Evolutionary conservation across 2,888 invertebrate genomes (phyloP).

Genomic region (Abrostola triplasia): DNA sequence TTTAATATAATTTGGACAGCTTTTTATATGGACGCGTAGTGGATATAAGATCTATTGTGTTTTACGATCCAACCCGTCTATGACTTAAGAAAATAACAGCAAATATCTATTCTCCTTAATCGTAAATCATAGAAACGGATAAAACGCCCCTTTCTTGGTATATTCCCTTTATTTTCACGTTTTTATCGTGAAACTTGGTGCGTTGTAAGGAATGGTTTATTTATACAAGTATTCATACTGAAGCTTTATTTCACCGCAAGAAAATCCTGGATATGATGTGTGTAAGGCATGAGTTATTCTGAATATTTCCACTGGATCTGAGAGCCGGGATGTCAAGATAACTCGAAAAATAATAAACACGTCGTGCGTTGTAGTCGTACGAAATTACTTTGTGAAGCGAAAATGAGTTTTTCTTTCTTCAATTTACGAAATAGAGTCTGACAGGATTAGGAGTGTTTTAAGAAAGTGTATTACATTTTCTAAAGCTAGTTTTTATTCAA

Average conservation of each 20-base stretch:
- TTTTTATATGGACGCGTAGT: slow-evolving; percentile 23
- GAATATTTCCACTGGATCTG: slow-evolving; percentile 54
- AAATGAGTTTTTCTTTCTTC: slow-evolving; percentile 14
- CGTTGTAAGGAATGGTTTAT: slow-evolving; percentile 80
- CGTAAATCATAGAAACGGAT: slow-evolving; percentile 78
- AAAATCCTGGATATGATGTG: slow-evolving; percentile 58
- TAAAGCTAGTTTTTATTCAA: neutral
- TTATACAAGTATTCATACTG: slow-evolving; percentile 82
- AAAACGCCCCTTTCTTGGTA: slow-evolving; percentile 69
- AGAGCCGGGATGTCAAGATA: slow-evolving; percentile 32
- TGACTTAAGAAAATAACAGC: slow-evolving; percentile 70
- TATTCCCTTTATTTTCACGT: slow-evolving; percentile 76
- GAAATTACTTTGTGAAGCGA: slow-evolving; percentile 30
- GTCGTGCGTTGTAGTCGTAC: slow-evolving; percentile 13
- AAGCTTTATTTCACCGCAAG: slow-evolving; percentile 67
- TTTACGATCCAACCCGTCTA: slow-evolving; percentile 42
- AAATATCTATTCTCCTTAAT: slow-evolving; percentile 73
- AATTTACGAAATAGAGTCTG: slow-evolving; percentile 3
- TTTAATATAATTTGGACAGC: neutral
- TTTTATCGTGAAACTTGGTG: slow-evolving; percentile 78
- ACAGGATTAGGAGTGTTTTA: slow-evolving; percentile 26
- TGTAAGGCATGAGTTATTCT: slow-evolving; percentile 58
- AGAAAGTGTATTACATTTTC: neutral
- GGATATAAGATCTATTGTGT: slow-evolving; percentile 28
- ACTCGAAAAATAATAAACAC: slow-evolving; percentile 48